Evolutionary conservation across 1,140 invertebrate genomes (phyloP), one percentile per base, ranked within the genome.

Genomic region (Sarcophaga bullata): DNA sequence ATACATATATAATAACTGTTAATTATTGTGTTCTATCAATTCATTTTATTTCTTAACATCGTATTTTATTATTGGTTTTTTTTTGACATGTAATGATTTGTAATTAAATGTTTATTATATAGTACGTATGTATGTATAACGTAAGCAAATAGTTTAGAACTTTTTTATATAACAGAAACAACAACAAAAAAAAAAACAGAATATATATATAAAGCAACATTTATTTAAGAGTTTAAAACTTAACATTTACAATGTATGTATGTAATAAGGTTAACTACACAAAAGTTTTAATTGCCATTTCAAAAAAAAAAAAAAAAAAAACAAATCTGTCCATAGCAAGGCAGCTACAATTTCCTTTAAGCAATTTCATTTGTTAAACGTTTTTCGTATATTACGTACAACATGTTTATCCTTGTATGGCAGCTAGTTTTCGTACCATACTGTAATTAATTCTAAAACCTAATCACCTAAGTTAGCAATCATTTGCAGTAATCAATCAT

Each of bases 81-180:
- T 68, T 68, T 37, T 19, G 8, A 68, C 19, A 9, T 37, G 19
- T 19, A 8, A 68, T 68, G 17, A 68, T 68, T 68, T 68, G 62
- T 68, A 68, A 68, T 68, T 68, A 68, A 68, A 68, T 68, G 62
- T 68, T 68, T 68, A 68, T 68, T 68, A 68, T 68, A 68, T 58
- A 58, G 25, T 37, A 37, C 25, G 4, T 37, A 37, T 2, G 25
- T 37, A 37, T 68, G 19, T 68, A 68, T 17, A 17, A 68, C 52
- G 25, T 58, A 58, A 58, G 54, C n/a, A 68, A 19, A 19, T 68
- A 68, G 62, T 68, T 19, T 68, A 68, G 7, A 68, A 19, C 25
- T 68, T 68, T 68, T 68, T 8, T 68, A 68, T 68, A 68, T 19
- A 68, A 68, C 62, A 68, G 13, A 58, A 68, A 19, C n/a, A 68